These are phyloP conservation scores for Daboia siamensis DNA, from an alignment of 2,113 vertebrate species.

Conservation along the genomic window DNA sequence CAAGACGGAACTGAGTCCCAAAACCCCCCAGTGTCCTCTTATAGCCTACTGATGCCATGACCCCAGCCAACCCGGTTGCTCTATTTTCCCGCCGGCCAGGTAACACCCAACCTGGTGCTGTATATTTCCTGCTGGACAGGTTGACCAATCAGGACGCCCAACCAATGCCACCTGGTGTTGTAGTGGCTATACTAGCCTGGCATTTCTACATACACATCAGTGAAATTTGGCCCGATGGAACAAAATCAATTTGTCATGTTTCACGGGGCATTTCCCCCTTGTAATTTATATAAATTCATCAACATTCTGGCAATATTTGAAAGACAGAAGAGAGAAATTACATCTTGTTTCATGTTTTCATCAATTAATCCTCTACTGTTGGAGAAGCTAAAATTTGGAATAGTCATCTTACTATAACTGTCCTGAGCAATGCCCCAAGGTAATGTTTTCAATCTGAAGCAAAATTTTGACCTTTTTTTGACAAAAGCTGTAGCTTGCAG, in stretches of 20 bases:
- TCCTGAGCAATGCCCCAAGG: not conserved
- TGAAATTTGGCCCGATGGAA: not conserved
- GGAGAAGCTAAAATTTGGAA: not conserved
- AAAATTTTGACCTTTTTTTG: not conserved
- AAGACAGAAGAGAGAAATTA: not conserved
- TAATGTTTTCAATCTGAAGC: not conserved
- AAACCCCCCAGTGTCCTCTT: no score
- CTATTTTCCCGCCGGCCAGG: no score
- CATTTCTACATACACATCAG: no score
- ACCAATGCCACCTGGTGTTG: no score
- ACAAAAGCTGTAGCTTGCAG: not conserved
- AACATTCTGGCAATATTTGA: not conserved
- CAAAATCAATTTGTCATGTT: not conserved
- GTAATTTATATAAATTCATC: not conserved
- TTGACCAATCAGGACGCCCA: no score
- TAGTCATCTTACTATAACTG: not conserved
- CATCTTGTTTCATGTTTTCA: not conserved
- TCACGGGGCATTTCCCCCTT: not conserved
- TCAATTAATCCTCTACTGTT: not conserved
- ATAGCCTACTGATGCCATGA: no score
- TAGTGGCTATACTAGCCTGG: no score
- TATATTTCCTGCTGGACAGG: no score
- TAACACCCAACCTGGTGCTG: no score
- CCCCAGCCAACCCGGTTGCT: no score
- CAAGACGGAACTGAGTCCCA: no score